phyloP scores from a whole-genome alignment of 1,140 invertebrate genomes.

The Phenacoccus solenopsis region DNA sequence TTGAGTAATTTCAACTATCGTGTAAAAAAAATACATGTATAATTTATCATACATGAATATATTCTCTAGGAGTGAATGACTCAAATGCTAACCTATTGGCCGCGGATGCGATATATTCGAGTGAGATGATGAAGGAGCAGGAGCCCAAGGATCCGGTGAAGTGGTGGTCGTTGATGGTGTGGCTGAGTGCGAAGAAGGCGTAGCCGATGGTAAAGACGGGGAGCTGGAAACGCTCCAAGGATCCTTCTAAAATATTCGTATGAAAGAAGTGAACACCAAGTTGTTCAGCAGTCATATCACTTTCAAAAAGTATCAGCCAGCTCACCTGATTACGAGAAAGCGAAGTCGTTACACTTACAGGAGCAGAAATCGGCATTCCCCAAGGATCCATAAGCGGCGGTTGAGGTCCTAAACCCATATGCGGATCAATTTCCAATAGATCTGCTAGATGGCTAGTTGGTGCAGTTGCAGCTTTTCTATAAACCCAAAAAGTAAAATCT shows the following conservation, averaged over 20 bases:
- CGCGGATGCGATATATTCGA: background rate
- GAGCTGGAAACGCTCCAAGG: background rate
- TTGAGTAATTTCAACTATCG: too few species aligned
- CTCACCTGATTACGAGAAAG: background rate
- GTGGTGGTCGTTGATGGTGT: constrained; percentile 22
- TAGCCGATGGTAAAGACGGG: background rate
- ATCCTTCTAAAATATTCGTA: background rate
- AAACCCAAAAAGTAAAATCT: too few species aligned
- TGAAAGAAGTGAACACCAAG: background rate
- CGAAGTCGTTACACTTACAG: background rate
- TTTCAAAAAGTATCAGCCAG: background rate
- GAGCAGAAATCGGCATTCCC: constrained; percentile 29
- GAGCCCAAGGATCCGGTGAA: constrained; percentile 32
- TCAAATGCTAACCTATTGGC: too few species aligned
- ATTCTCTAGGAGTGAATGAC: too few species aligned
- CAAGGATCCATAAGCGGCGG: constrained; percentile 39
- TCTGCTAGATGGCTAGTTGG: constrained; percentile 57
- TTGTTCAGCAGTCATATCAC: background rate
- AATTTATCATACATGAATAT: too few species aligned
- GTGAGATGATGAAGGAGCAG: constrained; percentile 21
- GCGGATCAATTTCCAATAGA: constrained; percentile 65
- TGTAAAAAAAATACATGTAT: too few species aligned
- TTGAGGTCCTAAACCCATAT: constrained; percentile 25
- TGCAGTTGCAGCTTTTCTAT: background rate
- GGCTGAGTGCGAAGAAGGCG: background rate